Conservation (phyloP, 1,140 invertebrate species). For the Trachymyrmex cornetzi region DNA sequence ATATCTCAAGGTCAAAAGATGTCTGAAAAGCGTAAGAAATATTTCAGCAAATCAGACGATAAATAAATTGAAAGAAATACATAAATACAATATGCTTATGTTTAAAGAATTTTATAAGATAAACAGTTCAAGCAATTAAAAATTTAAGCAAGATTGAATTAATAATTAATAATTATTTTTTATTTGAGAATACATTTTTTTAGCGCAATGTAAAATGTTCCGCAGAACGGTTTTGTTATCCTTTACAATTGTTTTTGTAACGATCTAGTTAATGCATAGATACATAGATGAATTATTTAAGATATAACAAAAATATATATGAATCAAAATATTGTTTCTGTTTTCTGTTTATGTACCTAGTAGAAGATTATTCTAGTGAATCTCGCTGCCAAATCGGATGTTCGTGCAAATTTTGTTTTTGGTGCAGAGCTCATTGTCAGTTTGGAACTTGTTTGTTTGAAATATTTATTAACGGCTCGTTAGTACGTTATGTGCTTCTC, state of each 20-base stretch:
- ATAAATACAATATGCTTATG: background rate
- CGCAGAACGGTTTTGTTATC: background rate
- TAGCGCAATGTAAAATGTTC: background rate
- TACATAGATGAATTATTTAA: background rate
- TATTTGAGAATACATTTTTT: background rate
- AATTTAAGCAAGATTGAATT: background rate
- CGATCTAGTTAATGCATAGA: background rate
- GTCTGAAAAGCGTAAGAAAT: background rate
- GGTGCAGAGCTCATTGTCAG: background rate
- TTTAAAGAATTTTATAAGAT: background rate
- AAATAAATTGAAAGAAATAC: background rate
- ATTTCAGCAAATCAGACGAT: background rate
- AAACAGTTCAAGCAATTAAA: background rate
- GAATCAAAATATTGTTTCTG: background rate
- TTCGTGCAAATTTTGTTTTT: constrained; percentile 5
- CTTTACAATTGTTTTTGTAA: background rate
- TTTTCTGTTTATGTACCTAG: background rate
- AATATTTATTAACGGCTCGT: constrained; percentile 55
- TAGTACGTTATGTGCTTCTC: constrained; percentile 9
- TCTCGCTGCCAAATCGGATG: background rate
- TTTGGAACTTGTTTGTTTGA: constrained; percentile 43
- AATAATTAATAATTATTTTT: too few species aligned
- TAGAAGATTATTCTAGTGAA: background rate
- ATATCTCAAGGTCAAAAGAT: constrained; percentile 16
- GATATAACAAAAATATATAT: background rate